phyloP scores from a whole-genome alignment of 2,797 vertebrate genomes.

The Liasis olivaceus region DNA sequence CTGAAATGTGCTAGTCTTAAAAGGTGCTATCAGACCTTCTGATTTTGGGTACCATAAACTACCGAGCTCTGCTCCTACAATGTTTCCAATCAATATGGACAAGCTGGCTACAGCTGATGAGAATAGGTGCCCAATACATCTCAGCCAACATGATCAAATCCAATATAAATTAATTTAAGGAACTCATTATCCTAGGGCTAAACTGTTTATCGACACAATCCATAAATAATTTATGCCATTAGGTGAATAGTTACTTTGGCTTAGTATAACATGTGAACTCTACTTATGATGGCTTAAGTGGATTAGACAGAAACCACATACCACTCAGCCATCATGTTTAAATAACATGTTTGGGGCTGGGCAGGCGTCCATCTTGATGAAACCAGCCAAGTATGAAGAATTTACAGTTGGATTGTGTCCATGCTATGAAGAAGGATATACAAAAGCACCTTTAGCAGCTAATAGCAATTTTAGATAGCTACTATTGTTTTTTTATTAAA shows the following conservation, averaged over 20 bases:
- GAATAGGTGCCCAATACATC: neutral
- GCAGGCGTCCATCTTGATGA: neutral
- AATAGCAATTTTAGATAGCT: neutral
- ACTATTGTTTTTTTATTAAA: neutral
- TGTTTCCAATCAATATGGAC: neutral
- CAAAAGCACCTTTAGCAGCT: neutral
- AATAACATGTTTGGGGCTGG: neutral
- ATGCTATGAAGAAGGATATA: neutral
- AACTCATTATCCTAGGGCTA: neutral
- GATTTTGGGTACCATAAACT: neutral
- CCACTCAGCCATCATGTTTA: neutral
- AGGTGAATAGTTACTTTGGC: neutral
- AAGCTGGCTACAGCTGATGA: neutral
- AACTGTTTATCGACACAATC: neutral
- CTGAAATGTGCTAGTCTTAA: neutral
- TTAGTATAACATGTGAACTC: neutral
- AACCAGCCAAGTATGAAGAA: neutral
- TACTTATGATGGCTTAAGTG: neutral
- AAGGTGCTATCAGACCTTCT: neutral
- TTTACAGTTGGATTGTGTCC: neutral
- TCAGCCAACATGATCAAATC: neutral
- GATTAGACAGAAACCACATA: neutral
- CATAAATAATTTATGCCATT: neutral
- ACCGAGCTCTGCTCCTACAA: neutral
- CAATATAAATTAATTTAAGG: neutral